phyloP scores from a whole-genome alignment of 2,113 vertebrate species.

The Gavialis gangeticus region DNA sequence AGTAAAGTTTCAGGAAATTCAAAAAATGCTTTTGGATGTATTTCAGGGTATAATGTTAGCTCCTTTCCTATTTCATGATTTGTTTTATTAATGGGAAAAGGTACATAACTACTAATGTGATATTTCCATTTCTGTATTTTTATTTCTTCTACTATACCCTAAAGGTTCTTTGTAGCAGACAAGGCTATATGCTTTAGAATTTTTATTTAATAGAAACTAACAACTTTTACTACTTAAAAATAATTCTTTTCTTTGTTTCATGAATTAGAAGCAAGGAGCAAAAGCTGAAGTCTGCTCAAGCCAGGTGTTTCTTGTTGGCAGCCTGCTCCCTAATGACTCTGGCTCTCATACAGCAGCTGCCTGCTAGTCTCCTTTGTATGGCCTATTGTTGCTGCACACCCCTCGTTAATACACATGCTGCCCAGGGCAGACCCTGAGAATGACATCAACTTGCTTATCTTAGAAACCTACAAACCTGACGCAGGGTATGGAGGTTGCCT shows the following conservation, averaged over 20 bases:
- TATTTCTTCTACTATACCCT: conserved; percentile 50
- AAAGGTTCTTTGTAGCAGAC: conserved; percentile 23
- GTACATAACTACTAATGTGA: conserved; percentile 50
- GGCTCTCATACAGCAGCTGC: conserved; percentile 95
- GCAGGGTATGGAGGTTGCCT: conserved; percentile 83
- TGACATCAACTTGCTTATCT: conserved; percentile 93
- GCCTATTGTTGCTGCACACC: conserved; percentile 92
- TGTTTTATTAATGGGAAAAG: conserved; percentile 13
- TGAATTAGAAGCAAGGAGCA: conserved; percentile 81
- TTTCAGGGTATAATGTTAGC: neutral
- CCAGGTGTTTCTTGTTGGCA: conserved; percentile 97
- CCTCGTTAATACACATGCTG: conserved; percentile 93
- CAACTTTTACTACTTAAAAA: conserved; percentile 81
- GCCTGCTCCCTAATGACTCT: conserved; percentile 89
- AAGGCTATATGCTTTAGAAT: conserved; percentile 15
- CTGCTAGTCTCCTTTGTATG: conserved; percentile 91
- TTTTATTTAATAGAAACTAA: conserved; percentile 66
- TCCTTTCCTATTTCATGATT: conserved; percentile 28
- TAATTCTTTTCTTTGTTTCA: conserved; percentile 83
- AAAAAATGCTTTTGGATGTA: neutral
- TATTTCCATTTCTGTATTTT: conserved; percentile 60
- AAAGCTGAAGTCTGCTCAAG: conserved; percentile 86
- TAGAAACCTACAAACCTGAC: conserved; percentile 87
- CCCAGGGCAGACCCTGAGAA: conserved; percentile 89
- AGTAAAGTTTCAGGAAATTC: conserved; percentile 19